Conservation (phyloP, 2,113 vertebrate genomes). For the Emydura subglobosa region DNA sequence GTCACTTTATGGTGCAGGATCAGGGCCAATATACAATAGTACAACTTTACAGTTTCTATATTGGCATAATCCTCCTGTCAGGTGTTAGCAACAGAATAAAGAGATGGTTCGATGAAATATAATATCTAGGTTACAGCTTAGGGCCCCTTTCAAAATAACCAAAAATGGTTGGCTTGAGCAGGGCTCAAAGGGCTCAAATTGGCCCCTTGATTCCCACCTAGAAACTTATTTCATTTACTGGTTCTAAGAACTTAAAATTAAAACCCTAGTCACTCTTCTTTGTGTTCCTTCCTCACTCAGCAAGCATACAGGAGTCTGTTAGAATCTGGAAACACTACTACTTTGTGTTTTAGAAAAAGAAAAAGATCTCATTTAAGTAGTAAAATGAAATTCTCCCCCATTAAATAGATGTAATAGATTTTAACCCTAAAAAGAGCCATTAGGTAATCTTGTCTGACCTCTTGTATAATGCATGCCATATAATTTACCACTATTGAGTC, state of each 20-base stretch:
- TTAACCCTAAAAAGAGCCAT: neutral
- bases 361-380: neutral
- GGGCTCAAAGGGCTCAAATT: too few species aligned
- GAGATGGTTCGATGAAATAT: neutral
- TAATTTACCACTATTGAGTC: too few species aligned
- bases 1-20: conserved; percentile 10
- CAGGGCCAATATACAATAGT: neutral
- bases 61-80: neutral
- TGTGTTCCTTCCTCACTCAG: neutral
- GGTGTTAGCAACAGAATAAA: conserved; percentile 1
- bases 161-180: too few species aligned
- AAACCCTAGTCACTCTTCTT: neutral
- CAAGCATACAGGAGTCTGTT: neutral
- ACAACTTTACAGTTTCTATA: neutral
- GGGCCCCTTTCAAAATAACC: neutral
- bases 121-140: neutral
- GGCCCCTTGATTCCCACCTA: neutral
- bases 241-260: neutral
- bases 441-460: too few species aligned
- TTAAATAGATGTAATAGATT: neutral
- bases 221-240: neutral
- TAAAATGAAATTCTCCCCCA: neutral
- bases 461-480: too few species aligned
- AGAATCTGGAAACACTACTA: neutral
- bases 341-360: neutral